Conservation (phyloP, 2,888 invertebrate genomes). For the Platycheirus albimanus region DNA sequence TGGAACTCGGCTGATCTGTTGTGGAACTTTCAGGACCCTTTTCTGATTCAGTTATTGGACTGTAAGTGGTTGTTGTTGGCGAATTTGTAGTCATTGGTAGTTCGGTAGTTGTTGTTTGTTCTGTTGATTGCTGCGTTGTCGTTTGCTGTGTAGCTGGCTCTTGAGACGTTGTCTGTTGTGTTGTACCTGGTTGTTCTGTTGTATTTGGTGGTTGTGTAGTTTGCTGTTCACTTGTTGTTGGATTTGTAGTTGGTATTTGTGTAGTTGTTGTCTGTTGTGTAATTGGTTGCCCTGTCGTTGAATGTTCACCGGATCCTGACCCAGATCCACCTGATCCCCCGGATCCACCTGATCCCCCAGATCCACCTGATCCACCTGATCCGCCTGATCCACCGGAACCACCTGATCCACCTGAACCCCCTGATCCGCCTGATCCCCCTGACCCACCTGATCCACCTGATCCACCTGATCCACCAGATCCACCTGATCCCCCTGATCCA, state of each 20-base stretch:
- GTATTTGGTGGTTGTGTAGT: too few relatives aligned
- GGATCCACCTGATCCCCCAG: constrained; percentile 73
- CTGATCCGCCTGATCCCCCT: constrained; percentile 74
- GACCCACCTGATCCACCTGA: constrained; percentile 73
- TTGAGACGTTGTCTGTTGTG: constrained; percentile 19
- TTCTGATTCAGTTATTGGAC: constrained; percentile 41
- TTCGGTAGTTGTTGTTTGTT: constrained; percentile 20
- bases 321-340: constrained; percentile 62
- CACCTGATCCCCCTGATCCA: too few relatives aligned
- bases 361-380: constrained; percentile 73
- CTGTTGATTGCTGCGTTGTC: constrained; percentile 54
- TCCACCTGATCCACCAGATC: constrained; percentile 59
- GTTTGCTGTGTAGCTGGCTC: constrained; percentile 28
- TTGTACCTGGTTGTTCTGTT: constrained; percentile 44
- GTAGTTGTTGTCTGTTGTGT: constrained; percentile 1
- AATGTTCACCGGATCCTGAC: constrained; percentile 36
- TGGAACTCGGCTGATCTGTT: constrained; percentile 38
- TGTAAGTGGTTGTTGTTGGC: constrained; percentile 25
- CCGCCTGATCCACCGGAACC: constrained; percentile 63
- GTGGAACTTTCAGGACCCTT: constrained; percentile 42
- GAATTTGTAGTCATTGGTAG: constrained; percentile 32
- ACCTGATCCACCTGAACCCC: constrained; percentile 73
- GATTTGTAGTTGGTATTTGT: not conserved
- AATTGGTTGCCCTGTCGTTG: constrained; percentile 20
- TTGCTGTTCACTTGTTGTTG: constrained; percentile 43